phyloP scores from a whole-genome alignment of 2,888 invertebrate genomes.

The Catocala sponsa region DNA sequence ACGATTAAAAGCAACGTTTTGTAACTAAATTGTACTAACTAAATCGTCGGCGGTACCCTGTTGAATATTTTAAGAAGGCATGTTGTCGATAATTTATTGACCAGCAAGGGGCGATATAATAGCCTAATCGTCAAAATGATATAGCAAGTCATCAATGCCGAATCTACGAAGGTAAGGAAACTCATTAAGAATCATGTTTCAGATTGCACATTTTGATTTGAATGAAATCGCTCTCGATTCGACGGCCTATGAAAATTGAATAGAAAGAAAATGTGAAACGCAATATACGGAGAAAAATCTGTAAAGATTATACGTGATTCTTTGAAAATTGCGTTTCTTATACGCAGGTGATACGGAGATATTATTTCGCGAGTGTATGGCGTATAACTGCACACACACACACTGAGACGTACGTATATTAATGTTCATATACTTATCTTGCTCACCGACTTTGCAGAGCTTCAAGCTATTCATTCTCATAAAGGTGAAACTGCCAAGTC shows the following conservation, averaged over 20 bases:
- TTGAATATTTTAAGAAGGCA: slow-evolving; percentile 25
- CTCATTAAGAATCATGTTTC: background rate
- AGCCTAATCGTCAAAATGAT: slow-evolving; percentile 31
- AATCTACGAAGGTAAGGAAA: background rate
- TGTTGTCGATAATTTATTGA: slow-evolving; percentile 19
- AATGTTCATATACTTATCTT: too few relatives aligned
- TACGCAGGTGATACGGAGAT: too few relatives aligned
- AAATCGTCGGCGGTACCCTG: slow-evolving; percentile 9
- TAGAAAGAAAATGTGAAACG: background rate
- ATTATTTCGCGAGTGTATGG: too few relatives aligned
- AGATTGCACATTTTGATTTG: slow-evolving; percentile 1
- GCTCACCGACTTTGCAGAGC: too few relatives aligned
- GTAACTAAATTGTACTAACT: slow-evolving; percentile 8
- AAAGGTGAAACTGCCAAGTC: too few relatives aligned
- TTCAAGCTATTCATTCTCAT: too few relatives aligned
- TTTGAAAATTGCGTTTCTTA: slow-evolving; percentile 5
- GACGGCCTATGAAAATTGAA: background rate
- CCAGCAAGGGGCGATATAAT: slow-evolving; percentile 11
- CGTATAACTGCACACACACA: too few relatives aligned
- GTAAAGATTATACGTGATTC: slow-evolving; percentile 12
- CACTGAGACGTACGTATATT: too few relatives aligned
- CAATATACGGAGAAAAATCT: background rate
- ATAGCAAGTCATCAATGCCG: background rate
- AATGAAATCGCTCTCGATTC: background rate
- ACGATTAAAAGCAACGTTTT: slow-evolving; percentile 15